Conservation (phyloP, 92 coral and sea anemone genomes). For the Heteractis magnifica region DNA sequence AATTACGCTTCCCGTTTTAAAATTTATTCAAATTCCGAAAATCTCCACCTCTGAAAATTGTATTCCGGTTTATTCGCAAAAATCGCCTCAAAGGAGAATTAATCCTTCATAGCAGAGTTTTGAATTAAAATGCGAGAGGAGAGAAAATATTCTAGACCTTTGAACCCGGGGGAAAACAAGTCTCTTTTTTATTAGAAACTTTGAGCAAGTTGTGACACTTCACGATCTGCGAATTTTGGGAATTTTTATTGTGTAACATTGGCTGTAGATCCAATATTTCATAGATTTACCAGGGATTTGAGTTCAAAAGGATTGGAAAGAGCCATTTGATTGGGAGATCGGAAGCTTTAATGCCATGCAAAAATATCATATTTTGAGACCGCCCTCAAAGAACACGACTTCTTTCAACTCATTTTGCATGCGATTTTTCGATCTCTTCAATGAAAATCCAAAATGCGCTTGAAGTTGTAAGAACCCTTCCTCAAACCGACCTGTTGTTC, state of each 20-base stretch:
- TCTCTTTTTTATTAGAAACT: neutral
- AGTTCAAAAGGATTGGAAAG: slow-evolving; percentile 44
- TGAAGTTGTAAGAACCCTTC: neutral
- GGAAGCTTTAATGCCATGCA: slow-evolving; percentile 55
- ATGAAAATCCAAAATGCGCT: slow-evolving; percentile 22
- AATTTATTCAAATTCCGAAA: slow-evolving; percentile 19
- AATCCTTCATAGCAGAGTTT: neutral
- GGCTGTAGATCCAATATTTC: neutral
- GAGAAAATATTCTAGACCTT: slow-evolving; percentile 9
- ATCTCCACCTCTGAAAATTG: slow-evolving; percentile 2
- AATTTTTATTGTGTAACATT: neutral
- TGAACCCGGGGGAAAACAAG: slow-evolving; percentile 9
- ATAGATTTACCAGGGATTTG: neutral
- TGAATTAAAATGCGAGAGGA: neutral
- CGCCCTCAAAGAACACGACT: slow-evolving; percentile 49
- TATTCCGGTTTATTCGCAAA: slow-evolving; percentile 9
- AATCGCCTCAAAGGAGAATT: neutral
- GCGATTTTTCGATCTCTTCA: slow-evolving; percentile 37
- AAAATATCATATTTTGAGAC: slow-evolving; percentile 40
- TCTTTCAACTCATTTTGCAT: slow-evolving; percentile 49
- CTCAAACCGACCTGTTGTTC: slow-evolving; percentile 80
- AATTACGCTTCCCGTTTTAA: neutral
- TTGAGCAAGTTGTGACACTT: slow-evolving; percentile 14
- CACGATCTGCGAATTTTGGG: neutral
- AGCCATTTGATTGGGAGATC: slow-evolving; percentile 24